phyloP scores from a whole-genome alignment of 2,113 vertebrate species.

The Isichthys henryi region DNA sequence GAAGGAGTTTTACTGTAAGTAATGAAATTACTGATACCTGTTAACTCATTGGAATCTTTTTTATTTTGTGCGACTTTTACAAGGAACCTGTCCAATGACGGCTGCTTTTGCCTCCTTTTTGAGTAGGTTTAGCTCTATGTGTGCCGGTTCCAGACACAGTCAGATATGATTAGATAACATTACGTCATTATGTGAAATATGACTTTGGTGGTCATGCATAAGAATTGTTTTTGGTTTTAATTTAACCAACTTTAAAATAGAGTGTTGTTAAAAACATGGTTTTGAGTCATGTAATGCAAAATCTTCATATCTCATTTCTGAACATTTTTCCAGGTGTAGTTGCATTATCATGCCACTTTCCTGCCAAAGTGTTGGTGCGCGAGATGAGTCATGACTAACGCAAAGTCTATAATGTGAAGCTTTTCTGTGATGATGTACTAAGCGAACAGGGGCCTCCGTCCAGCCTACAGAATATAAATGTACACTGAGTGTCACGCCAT shows the following conservation, averaged over 20 bases:
- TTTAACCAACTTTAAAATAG: not conserved
- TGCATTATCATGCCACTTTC: not conserved
- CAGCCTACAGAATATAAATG: not conserved
- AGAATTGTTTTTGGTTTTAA: not conserved
- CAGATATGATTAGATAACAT: conserved; percentile 4
- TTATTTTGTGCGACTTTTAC: too few species aligned
- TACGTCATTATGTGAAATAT: conserved; percentile 12
- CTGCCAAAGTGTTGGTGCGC: not conserved
- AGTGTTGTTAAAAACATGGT: not conserved
- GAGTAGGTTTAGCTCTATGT: not conserved
- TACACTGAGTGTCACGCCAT: not conserved
- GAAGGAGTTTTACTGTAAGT: too few species aligned
- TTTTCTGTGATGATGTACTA: not conserved
- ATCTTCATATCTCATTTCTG: not conserved
- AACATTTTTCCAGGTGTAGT: not conserved
- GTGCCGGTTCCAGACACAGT: conserved; percentile 6
- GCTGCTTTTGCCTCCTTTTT: too few species aligned
- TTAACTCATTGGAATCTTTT: too few species aligned
- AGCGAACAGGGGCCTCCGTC: not conserved
- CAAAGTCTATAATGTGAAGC: not conserved
- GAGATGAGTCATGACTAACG: not conserved
- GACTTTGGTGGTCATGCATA: not conserved
- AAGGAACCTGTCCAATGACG: too few species aligned
- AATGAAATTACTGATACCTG: too few species aligned
- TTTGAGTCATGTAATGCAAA: not conserved